Evolutionary conservation across 2,888 invertebrate genomes (phyloP), one percentile per base, ranked within the genome.

Genomic region (Sesia bembeciformis): DNA sequence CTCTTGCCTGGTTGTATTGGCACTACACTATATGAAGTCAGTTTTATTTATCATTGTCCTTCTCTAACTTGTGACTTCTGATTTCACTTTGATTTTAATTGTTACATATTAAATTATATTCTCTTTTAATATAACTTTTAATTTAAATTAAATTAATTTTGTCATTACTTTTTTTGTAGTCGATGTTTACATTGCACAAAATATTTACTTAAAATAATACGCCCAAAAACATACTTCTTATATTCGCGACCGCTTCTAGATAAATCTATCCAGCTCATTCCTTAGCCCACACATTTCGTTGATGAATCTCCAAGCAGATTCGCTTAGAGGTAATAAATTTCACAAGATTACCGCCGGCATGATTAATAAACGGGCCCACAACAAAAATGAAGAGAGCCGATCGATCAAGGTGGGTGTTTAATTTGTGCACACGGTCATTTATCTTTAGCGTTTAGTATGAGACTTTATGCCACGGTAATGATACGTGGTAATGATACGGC

Each of bases 311-410:
- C 65, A 64, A 69, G 83, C 78, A 86, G 86, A 89, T 89, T 86
- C 85, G 81, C 86, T 84, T 79, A 78, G 84, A 85, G 81, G 85
- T 85, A 89, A 88, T 88, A 86, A 86, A 88, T 89, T 84, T 85
- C 84, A 81, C 82, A 79, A 84, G 84, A 84, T 86, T 80, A 82
- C 83, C 79, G 79, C 66, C 76, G 67, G 68, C 69, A 77, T 84
- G 84, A 87, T 87, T 87, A 85, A 87, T 87, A 86, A 74, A 75
- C 70, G 72, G 64, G 65, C 70, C 68, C 66, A 65, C 72, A 68
- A 83, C 85, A 87, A 87, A 88, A 88, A 88, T 87, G 81, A 84
- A 76, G 83, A 80, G 77, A 67, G 73, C 74, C 83, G 74, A 87
- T 87, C 85, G 80, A 84, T 87, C 86, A 81, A 78, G 72, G 88